phyloP scores from a whole-genome alignment of 2,113 vertebrate species.

The Neodon shergylaensis region DNA sequence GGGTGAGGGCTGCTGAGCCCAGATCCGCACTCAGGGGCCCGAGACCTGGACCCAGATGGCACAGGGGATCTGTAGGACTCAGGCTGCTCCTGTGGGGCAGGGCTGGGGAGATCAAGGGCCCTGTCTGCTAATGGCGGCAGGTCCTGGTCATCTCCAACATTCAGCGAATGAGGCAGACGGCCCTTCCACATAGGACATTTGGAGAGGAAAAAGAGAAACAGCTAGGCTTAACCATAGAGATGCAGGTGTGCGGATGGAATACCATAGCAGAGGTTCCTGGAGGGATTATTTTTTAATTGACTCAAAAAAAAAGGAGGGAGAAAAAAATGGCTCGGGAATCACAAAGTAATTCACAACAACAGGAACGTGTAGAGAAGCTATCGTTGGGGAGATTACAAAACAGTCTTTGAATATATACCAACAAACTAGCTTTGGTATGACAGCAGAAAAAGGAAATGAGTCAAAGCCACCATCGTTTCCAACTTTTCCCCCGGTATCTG shows the following conservation, averaged over 20 bases:
- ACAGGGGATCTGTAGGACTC: fast-evolving
- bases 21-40: fast-evolving
- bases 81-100: fast-evolving
- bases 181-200: fast-evolving
- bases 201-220: not conserved
- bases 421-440: slow-evolving; percentile 39
- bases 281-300: not conserved
- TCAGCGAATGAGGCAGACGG: fast-evolving
- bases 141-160: fast-evolving
- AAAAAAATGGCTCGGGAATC: slow-evolving; percentile 33
- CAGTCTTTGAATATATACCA: slow-evolving; percentile 44
- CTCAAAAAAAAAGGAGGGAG: not conserved
- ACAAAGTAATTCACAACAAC: slow-evolving; percentile 53
- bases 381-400: slow-evolving; percentile 69
- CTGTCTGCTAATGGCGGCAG: fast-evolving
- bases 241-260: fast-evolving
- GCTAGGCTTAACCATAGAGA: not conserved
- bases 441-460: not conserved
- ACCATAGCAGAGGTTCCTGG: not conserved
- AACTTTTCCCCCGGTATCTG: not conserved
- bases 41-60: fast-evolving
- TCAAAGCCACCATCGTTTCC: fast-evolving
- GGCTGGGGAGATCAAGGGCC: not conserved
- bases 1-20: not conserved
- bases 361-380: slow-evolving; percentile 44